Evolutionary conservation across 2,113 vertebrate genomes (phyloP).

Genomic region (Sebastes fasciatus): DNA sequence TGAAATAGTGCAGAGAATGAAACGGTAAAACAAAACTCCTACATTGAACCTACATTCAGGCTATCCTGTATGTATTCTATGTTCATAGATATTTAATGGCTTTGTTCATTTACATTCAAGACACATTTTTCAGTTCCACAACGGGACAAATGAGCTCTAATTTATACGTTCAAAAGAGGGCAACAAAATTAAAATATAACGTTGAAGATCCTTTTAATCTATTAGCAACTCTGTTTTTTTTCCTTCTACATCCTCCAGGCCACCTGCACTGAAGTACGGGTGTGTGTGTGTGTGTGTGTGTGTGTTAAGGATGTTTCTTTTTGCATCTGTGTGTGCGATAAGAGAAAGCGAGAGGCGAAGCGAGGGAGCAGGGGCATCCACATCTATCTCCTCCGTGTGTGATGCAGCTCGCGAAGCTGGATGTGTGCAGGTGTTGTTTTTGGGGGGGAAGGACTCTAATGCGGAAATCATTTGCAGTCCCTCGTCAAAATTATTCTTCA

Average conservation of each 20-base stretch:
- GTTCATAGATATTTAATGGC: slow-evolving; percentile 23
- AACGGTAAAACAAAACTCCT: background rate
- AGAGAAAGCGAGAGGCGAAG: slow-evolving; percentile 1
- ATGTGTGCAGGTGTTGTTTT: slow-evolving; percentile 79
- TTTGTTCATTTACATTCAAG: slow-evolving; percentile 46
- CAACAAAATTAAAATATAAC: slow-evolving; percentile 29
- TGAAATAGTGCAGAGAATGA: background rate
- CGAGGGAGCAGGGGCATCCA: slow-evolving; percentile 8
- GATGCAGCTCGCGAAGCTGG: slow-evolving; percentile 42
- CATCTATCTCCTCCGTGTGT: slow-evolving; percentile 55
- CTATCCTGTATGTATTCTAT: background rate
- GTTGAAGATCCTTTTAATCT: slow-evolving; percentile 42
- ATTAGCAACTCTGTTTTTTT: slow-evolving; percentile 32
- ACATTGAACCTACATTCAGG: background rate
- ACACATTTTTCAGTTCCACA: slow-evolving; percentile 8
- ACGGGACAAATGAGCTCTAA: slow-evolving; percentile 44
- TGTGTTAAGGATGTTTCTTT: slow-evolving; percentile 9
- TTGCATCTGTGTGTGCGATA: slow-evolving; percentile 33
- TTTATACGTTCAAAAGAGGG: slow-evolving; percentile 39
- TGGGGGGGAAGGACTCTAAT: slow-evolving; percentile 68
- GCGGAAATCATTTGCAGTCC: slow-evolving; percentile 77
- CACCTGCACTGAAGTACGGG: slow-evolving; percentile 67
- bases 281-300: background rate
- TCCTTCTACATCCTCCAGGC: slow-evolving; percentile 38
- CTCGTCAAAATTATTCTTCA: slow-evolving; percentile 76